Evolutionary conservation across 1,140 invertebrate species (phyloP).

Genomic region (Globodera rostochiensis): DNA sequence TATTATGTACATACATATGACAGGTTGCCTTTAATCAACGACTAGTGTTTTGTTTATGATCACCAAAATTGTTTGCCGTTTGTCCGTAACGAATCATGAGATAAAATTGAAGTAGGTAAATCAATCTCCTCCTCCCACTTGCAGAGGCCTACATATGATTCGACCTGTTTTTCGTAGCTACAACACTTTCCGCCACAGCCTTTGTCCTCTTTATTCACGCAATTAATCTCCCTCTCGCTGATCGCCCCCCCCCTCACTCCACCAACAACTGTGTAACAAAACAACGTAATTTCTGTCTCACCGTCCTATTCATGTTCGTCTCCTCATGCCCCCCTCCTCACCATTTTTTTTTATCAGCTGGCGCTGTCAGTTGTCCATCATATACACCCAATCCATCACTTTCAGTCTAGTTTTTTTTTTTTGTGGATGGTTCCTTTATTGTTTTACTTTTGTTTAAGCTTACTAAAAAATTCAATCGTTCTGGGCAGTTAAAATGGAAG

Average conservation of each 20-base stretch:
- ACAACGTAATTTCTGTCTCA: background rate
- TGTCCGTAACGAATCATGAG: background rate
- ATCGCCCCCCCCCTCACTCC: background rate
- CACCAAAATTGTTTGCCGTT: background rate
- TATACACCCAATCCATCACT: background rate
- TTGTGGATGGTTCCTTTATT: background rate
- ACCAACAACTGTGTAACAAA: background rate
- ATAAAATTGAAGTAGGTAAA: background rate
- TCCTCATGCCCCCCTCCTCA: no score
- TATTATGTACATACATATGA: no score
- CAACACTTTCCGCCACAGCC: background rate
- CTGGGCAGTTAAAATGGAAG: slow-evolving; percentile 44
- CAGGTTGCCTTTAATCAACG: no score
- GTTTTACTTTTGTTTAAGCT: background rate
- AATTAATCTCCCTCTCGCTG: background rate
- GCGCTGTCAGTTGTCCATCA: background rate
- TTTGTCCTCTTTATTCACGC: background rate
- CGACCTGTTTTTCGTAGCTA: background rate
- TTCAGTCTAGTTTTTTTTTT: background rate
- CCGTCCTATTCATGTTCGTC: no score
- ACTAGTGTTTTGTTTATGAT: background rate
- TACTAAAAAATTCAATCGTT: background rate
- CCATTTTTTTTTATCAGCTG: background rate
- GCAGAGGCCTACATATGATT: background rate
- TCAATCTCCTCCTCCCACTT: background rate